Conservation (phyloP, 2,113 vertebrate species). For the Climacteris rufus region DNA sequence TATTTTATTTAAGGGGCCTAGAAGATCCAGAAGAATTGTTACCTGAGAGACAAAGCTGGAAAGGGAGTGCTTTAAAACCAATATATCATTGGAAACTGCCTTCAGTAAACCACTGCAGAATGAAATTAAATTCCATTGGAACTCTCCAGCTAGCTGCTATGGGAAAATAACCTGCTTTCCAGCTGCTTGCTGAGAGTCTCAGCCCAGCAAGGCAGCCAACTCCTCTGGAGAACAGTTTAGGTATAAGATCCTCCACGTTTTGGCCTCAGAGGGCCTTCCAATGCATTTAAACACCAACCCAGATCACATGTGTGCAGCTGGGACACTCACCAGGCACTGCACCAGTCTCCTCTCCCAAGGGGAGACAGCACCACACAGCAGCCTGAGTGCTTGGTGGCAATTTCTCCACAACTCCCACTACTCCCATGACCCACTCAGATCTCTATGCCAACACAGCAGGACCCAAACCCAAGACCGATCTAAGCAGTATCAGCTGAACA, state of each 20-base stretch:
- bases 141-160: background rate
- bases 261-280: background rate
- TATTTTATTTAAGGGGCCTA: slow-evolving; percentile 4
- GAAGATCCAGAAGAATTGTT: background rate
- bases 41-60: background rate
- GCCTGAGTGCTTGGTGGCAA: background rate
- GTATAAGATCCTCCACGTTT: background rate
- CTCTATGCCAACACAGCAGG: background rate
- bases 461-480: background rate
- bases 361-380: background rate
- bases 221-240: background rate
- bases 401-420: background rate
- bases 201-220: background rate
- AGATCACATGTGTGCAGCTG: background rate
- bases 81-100: background rate
- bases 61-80: background rate
- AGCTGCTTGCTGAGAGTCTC: background rate
- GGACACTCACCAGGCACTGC: background rate
- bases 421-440: background rate
- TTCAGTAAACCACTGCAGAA: background rate
- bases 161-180: background rate
- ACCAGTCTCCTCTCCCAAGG: background rate
- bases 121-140: background rate
- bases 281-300: background rate
- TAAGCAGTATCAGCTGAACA: background rate